Conservation (phyloP, 2,113 vertebrate species). For the Sinosuthora webbiana region DNA sequence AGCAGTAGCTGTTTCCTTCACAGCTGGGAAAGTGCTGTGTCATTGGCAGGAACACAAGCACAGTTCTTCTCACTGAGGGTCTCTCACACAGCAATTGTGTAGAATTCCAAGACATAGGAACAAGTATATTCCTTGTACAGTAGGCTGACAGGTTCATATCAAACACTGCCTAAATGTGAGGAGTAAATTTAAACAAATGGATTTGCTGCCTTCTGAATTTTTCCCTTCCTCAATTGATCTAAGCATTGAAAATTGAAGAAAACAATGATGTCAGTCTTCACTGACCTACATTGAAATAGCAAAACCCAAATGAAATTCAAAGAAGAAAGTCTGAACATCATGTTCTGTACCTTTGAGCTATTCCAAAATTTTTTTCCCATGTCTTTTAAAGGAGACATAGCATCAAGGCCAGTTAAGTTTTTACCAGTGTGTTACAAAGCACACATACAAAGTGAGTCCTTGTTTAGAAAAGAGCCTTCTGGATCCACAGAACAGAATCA, state of each 20-base stretch:
- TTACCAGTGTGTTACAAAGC: neutral
- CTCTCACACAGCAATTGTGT: neutral
- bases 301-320: neutral
- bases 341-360: neutral
- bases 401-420: neutral
- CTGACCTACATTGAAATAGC: neutral
- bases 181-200: neutral
- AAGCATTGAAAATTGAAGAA: neutral
- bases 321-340: neutral
- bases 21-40: conserved; percentile 57
- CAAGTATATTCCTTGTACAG: neutral
- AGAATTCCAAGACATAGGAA: neutral
- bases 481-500: neutral
- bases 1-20: neutral
- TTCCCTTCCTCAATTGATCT: neutral
- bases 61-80: accelerated
- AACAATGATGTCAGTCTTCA: neutral
- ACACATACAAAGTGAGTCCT: neutral
- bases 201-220: neutral
- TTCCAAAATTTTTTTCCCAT: neutral
- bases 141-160: neutral
- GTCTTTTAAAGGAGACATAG: neutral
- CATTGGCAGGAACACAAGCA: neutral
- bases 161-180: neutral
- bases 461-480: neutral